Evolutionary conservation across 2,797 vertebrate species (phyloP), one percentile per base, ranked within the genome.

Genomic region (Spea hammondii): DNA sequence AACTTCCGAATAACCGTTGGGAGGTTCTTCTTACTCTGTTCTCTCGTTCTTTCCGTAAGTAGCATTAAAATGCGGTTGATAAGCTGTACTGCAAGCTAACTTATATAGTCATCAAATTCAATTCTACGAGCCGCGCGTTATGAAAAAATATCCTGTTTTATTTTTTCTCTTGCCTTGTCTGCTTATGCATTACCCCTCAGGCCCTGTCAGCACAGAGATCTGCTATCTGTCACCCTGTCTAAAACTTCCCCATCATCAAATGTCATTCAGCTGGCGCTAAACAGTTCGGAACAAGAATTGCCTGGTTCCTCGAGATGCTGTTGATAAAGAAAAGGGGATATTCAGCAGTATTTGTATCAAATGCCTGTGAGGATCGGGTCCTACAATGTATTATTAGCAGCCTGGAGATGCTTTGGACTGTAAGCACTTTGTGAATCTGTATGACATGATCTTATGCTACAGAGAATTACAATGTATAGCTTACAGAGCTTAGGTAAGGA

Each of bases 41-140:
- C 60, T 47, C 79, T 45, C 77, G 78, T 80, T 80, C 83, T 76
- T 85, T 85, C 74, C 62, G 79, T 60, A 64, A 32, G 32, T 32
- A 32, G 32, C 47, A 44, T 53, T 68, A 55, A 68, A 72, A 68
- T 82, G 49, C 48, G 8, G 32, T 51, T 32, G 45, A 62, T 69
- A 75, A 83, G 76, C 46, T 65, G 8, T 11, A 65, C 76, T 1
- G 74, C 6, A 4, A 14, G 59, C 14, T 62, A 77, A 78, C 83
- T 84, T 86, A 83, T 86, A 86, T 86, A 89, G 85, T 79, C 86
- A 83, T 5, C 1, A 79, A 82, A 84, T 87, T 84, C 64, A 78
- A 72, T 83, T 83, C 55, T 45, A 84, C 51, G 76, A 70, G 74
- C 47, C 0, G 76, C 76, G 77, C 83, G 83, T 71, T 65, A 44